Base-by-base conservation (phyloP, 2,113 vertebrate genomes). In the Pollimyrus isidori region DNA sequence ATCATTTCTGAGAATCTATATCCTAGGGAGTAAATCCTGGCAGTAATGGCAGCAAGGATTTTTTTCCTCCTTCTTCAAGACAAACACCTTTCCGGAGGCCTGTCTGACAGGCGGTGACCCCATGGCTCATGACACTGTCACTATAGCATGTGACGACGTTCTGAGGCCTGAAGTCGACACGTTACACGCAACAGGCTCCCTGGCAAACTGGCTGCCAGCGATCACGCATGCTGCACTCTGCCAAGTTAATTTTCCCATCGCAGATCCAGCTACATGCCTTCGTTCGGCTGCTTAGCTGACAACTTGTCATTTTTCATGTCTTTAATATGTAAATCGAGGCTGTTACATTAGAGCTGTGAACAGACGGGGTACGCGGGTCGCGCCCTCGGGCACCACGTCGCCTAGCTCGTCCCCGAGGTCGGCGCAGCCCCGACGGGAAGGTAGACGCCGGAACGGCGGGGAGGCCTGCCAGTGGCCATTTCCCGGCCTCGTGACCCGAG, bases 1-100 rank as follows among this genome's bases (percentile, higher is more conserved):
- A 95, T 95, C 95, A 95, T 90, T 93, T 95, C 92, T 89, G 92
- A 91, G 91, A 93, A 94, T 94, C 92, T 92, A 84, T 91, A 93
- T 91, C 92, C 90, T 17, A 91, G 90, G 92, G 89, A 90, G 91
- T 90, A 88, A 86, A 92, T 91, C 94, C 93, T 91, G 89, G 92
- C 87, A 90, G 88, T 94, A 93, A 95, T 95, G 94, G 92, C n/a
- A 69, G n/a, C 3, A 6, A 69, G 10, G 62, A 15, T 30, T 69
- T 69, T 65, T 65, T 65, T 92, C 1, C 89, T 93, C 94, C 91
- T 92, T 94, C 91, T 92, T 91, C 73, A 80, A 80, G 42, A 42
- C 73, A 88, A 95, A 94, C 93, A 91, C 90, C 92, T 92, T 92
- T 89, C 90, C 90, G 89, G 84, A 91, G 91, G 93, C 93, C 92